A percentile compares a stretch with the other conserved stretches of the same genome.
Conservation (phyloP, 2,113 vertebrate genomes). For the Murina feae region DNA sequence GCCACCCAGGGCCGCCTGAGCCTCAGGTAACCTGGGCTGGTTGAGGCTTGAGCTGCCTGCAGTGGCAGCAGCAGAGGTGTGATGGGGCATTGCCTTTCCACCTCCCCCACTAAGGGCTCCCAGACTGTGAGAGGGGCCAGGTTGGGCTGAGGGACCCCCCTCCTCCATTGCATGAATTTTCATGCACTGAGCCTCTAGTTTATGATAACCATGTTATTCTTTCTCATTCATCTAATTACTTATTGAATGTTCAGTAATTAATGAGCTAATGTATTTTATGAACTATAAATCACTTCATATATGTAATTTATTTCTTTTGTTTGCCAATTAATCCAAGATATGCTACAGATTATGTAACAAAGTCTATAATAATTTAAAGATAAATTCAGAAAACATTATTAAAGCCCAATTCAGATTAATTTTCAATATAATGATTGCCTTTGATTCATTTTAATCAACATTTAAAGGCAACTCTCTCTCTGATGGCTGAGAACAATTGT, state of each 20-base stretch:
- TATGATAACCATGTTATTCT: not conserved
- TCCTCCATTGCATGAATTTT: too few relatives aligned
- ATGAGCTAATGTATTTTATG: not conserved
- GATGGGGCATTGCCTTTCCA: too few relatives aligned
- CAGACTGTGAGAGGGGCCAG: too few relatives aligned
- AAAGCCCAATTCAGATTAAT: not conserved
- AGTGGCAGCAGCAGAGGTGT: too few relatives aligned
- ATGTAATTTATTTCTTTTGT: not conserved
- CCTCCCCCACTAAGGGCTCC: too few relatives aligned
- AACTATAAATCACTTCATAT: not conserved
- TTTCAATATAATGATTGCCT: not conserved
- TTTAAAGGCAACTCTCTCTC: not conserved
- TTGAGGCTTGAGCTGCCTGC: too few relatives aligned
- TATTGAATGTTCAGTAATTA: not conserved
- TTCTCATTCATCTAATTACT: not conserved
- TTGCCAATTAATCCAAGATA: not conserved
- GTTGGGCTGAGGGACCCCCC: too few relatives aligned
- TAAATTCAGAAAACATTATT: not conserved
- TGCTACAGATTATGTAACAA: not conserved
- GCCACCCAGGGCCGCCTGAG: too few relatives aligned
- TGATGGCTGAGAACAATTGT: not conserved
- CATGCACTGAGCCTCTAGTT: not conserved
- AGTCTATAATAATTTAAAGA: not conserved
- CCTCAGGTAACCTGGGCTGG: too few relatives aligned
- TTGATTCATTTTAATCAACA: not conserved